These are phyloP conservation scores for Vanessa atalanta DNA, from an alignment of 1,140 invertebrate genomes.

Conservation along the genomic window DNA sequence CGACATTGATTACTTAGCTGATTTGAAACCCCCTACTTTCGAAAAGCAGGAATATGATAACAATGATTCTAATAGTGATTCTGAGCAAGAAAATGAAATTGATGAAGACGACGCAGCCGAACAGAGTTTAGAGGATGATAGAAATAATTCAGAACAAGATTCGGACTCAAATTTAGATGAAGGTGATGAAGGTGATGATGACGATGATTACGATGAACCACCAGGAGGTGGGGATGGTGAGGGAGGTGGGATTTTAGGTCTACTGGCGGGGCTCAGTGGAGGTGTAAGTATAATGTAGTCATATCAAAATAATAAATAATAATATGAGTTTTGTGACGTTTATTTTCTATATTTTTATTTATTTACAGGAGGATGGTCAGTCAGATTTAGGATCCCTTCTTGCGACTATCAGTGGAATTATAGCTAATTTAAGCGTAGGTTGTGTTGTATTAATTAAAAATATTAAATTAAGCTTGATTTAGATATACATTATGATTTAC, in stretches of 20 bases:
- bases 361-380: slow-evolving; percentile 65
- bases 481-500: not conserved
- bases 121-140: slow-evolving; percentile 50
- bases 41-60: slow-evolving; percentile 50
- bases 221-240: slow-evolving; percentile 68
- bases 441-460: not conserved
- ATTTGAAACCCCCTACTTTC: slow-evolving; percentile 51
- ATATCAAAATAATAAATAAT: not conserved
- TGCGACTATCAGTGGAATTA: slow-evolving; percentile 67
- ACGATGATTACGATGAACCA: slow-evolving; percentile 61
- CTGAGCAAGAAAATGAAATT: slow-evolving; percentile 38
- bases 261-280: slow-evolving; percentile 69
- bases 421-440: slow-evolving; percentile 71
- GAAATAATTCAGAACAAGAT: slow-evolving; percentile 47
- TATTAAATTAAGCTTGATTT: not conserved
- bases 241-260: slow-evolving; percentile 69
- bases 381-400: slow-evolving; percentile 70
- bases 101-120: slow-evolving; percentile 48
- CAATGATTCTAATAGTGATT: slow-evolving; percentile 46
- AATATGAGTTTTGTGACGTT: not conserved
- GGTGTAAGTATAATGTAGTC: slow-evolving; percentile 57
- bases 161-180: slow-evolving; percentile 51
- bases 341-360: not conserved
- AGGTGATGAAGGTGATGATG: slow-evolving; percentile 54
- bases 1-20: slow-evolving; percentile 45